Conservation (phyloP, 92 coral and sea anemone genomes). For the Actinernus sp. region DNA sequence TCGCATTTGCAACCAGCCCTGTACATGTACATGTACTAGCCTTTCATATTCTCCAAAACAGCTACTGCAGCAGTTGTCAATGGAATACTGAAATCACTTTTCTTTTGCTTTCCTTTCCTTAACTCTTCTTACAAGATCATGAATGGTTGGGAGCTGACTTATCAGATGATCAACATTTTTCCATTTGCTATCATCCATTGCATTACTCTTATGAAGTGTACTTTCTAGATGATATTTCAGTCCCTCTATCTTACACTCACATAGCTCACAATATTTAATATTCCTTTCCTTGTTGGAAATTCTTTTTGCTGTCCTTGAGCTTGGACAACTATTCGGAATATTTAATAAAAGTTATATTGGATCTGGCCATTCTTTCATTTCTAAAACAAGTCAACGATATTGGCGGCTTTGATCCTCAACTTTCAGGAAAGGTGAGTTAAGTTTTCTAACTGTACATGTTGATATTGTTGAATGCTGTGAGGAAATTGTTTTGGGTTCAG, state of each 20-base stretch:
- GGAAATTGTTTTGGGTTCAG: too few species aligned
- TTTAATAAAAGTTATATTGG: not conserved
- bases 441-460: too few species aligned
- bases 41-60: too few species aligned
- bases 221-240: not conserved
- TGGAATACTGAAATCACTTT: too few species aligned
- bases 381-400: not conserved
- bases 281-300: not conserved
- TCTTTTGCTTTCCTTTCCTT: too few species aligned
- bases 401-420: not conserved
- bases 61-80: too few species aligned
- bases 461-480: too few species aligned
- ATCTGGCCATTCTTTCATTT: not conserved
- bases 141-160: not conserved
- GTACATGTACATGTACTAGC: too few species aligned
- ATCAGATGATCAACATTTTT: not conserved
- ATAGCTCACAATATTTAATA: not conserved
- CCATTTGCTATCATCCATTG: not conserved
- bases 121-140: not conserved
- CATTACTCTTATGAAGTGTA: not conserved
- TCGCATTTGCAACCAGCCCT: too few species aligned
- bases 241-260: not conserved
- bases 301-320: not conserved
- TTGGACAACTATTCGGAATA: not conserved
- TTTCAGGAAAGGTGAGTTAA: not conserved